These are phyloP conservation scores for Drosophila testacea DNA, from an alignment of 2,888 invertebrate species.

Conservation along the genomic window DNA sequence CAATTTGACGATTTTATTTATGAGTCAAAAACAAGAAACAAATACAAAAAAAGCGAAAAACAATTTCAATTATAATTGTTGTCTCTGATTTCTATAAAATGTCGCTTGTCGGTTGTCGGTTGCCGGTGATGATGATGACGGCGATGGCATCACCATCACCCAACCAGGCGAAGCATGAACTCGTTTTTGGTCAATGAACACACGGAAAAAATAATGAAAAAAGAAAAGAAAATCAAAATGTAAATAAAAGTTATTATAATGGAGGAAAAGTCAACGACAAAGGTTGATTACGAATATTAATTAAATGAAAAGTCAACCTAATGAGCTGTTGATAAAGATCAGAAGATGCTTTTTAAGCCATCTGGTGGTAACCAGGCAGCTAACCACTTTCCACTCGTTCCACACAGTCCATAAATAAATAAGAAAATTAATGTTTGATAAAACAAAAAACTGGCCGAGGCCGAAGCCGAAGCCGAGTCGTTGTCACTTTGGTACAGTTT, in stretches of 20 bases:
- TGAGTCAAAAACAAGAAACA: constrained; percentile 10
- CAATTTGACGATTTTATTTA: constrained; percentile 39
- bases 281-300: constrained; percentile 19
- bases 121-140: too few species aligned
- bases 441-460: constrained; percentile 55
- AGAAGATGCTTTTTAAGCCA: neutral
- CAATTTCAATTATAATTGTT: constrained; percentile 61
- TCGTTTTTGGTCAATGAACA: constrained; percentile 65
- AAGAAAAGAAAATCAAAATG: constrained; percentile 20
- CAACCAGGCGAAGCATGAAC: constrained; percentile 70
- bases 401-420: constrained; percentile 69
- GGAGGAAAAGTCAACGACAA: constrained; percentile 13
- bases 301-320: constrained; percentile 17
- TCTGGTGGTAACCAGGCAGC: constrained; percentile 13
- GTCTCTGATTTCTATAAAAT: constrained; percentile 58
- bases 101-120: constrained; percentile 28
- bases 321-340: constrained; percentile 21
- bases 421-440: constrained; percentile 63
- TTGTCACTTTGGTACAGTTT: constrained; percentile 63
- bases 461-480: neutral
- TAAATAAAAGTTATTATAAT: constrained; percentile 13
- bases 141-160: constrained; percentile 27
- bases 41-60: constrained; percentile 15
- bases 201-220: constrained; percentile 20
- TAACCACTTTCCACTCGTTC: constrained; percentile 63